A percentile compares a stretch with the other conserved stretches of the same genome.
phyloP scores from a whole-genome alignment of 2,797 vertebrate species.

The Platyrinchus mystaceus region DNA sequence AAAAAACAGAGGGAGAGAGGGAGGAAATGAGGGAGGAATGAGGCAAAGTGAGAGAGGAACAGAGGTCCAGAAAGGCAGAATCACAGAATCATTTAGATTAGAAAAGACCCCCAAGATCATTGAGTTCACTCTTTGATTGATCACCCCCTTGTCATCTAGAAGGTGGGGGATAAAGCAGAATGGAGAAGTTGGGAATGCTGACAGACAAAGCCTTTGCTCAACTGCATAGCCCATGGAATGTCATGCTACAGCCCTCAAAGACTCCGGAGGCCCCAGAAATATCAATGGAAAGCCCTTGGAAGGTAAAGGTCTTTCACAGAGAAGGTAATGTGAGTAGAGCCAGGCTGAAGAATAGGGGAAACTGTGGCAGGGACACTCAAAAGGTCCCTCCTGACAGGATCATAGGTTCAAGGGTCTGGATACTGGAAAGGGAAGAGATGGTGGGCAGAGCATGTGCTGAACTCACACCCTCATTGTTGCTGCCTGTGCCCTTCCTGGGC shows the following conservation, averaged over 20 bases:
- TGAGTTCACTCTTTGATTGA: background rate
- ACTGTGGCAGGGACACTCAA: background rate
- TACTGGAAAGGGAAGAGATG: background rate
- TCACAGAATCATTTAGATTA: background rate
- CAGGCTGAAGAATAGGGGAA: background rate
- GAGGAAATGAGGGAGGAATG: background rate
- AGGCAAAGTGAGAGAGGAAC: background rate
- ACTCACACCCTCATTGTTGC: accelerated
- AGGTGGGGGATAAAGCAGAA: background rate
- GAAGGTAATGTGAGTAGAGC: background rate
- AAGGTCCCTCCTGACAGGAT: background rate
- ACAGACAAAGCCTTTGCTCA: background rate
- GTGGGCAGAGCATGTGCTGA: background rate
- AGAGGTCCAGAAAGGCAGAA: background rate
- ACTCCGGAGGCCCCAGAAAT: background rate
- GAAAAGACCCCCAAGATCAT: background rate
- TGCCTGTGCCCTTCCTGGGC: no score
- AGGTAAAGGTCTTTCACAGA: background rate
- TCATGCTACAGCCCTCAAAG: background rate
- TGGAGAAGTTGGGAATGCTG: background rate
- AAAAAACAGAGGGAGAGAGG: background rate
- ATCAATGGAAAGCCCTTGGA: background rate
- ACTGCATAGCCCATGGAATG: background rate
- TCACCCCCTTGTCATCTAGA: background rate
- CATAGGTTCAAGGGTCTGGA: background rate